These are phyloP conservation scores for Xylocopa sonorina DNA, from an alignment of 1,140 invertebrate species.

Conservation along the genomic window DNA sequence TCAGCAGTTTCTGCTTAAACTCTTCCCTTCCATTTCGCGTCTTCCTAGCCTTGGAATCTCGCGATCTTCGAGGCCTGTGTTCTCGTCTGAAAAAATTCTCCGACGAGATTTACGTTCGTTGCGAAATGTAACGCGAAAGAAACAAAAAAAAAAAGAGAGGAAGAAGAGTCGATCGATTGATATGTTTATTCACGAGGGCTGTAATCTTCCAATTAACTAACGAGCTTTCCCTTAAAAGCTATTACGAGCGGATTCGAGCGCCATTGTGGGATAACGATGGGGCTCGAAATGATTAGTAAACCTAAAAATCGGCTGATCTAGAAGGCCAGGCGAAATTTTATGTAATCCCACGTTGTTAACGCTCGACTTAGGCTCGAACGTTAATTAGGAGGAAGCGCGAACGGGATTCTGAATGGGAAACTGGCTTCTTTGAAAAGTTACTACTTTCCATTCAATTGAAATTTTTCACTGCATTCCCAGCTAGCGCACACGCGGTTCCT, in stretches of 20 bases:
- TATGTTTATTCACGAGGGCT: no score
- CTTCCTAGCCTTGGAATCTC: neutral
- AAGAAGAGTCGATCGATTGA: no score
- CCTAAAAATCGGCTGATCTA: neutral
- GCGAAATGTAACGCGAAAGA: no score
- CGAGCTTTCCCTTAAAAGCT: no score
- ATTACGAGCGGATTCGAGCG: no score
- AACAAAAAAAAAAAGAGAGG: no score
- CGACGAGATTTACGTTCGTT: no score
- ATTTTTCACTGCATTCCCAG: slow-evolving; percentile 18
- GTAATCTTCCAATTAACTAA: no score
- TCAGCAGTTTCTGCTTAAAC: slow-evolving; percentile 59
- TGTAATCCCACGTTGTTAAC: slow-evolving; percentile 22
- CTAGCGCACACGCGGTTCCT: neutral
- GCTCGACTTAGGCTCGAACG: neutral
- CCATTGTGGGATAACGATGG: no score
- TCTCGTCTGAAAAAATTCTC: no score
- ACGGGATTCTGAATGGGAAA: neutral
- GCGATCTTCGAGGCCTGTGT: neutral
- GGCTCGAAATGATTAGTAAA: neutral
- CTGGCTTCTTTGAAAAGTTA: slow-evolving; percentile 17
- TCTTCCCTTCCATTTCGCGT: slow-evolving; percentile 34
- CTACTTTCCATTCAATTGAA: slow-evolving; percentile 34
- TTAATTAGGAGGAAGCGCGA: slow-evolving; percentile 5
- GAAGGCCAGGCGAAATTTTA: neutral